Percentiles rank a stretch among this genome's conserved stretches.
phyloP scores from a whole-genome alignment of 1,140 invertebrate species.

The Lanistes nyassanus region DNA sequence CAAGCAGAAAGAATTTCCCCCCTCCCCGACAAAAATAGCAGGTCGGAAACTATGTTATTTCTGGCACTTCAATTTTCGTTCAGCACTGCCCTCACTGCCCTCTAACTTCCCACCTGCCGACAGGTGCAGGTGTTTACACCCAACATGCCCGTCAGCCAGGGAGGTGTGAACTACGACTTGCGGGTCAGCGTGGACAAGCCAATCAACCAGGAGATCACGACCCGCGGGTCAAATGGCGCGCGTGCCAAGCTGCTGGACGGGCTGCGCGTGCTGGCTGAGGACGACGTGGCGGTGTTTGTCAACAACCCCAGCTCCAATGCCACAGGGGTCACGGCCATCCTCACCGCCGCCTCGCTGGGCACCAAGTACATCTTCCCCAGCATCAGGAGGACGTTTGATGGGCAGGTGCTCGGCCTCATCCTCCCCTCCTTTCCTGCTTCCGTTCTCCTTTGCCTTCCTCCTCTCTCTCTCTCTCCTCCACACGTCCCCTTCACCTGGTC shows the following conservation, averaged over 20 bases:
- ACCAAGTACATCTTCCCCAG: conserved; percentile 16
- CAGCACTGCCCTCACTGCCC: too few species aligned
- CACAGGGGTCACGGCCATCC: conserved; percentile 13
- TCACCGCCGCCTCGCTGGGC: conserved; percentile 4
- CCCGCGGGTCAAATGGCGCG: background rate
- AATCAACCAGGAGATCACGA: background rate
- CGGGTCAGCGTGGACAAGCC: background rate
- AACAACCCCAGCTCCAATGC: conserved; percentile 16
- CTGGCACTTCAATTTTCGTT: too few species aligned
- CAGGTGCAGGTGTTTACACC: conserved; percentile 13
- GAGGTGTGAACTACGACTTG: background rate
- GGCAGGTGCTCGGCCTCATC: conserved; percentile 5
- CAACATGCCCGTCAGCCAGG: background rate
- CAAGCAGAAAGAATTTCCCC: too few species aligned
- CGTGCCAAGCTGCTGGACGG: conserved; percentile 16
- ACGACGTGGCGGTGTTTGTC: conserved; percentile 18
- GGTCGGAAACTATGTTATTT: too few species aligned
- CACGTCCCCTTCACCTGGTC: too few species aligned
- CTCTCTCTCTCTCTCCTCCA: too few species aligned
- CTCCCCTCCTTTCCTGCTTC: too few species aligned
- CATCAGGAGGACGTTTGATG: conserved; percentile 1
- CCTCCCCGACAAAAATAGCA: too few species aligned
- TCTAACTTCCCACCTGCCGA: too few species aligned
- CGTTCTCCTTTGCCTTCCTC: too few species aligned
- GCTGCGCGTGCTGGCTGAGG: background rate